Evolutionary conservation across 23 tunicate species (phyloP), one percentile per base, ranked within the genome.

Genomic region (Oikopleura vanhoeffeni): DNA sequence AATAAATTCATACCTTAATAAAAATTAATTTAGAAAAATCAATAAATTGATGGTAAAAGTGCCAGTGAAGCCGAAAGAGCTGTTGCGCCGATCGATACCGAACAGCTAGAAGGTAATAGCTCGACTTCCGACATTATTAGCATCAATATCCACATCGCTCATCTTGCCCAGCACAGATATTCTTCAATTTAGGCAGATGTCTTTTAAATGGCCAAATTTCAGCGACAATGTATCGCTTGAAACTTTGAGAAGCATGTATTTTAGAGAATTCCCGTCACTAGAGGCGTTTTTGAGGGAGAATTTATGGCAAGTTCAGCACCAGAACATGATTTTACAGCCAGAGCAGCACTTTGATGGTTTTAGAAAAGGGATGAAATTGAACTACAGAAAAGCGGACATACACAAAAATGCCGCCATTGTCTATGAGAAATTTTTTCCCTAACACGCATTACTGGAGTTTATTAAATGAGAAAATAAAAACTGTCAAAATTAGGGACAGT

Each of bases 101-200:
- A 71, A 71, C 79, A 71, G 35, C 35, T 71, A 38, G 79, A 71
- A 71, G 79, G 79, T 18, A n/a, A 71, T 71, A 2, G 38, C 79
- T 32, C 79, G 79, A 13, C 35, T 71, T 2, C 79, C 79, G 36
- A 71, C 32, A 18, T 32, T 71, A 32, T 18, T 71, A 2, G 79
- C n/a, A 71, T 2, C 27, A 71, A 71, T 71, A 71, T 38, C 79
- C 79, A 2, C 34, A 71, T 32, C 79, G n/a, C 79, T 2, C 27
- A 71, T 32, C 35, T 71, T 18, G 79, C 79, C 34, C 34, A 71
- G 35, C 79, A 71, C 4, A 13, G 79, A 18, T 18, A n/a, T n/a
- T 71, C 36, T 3, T 24, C 34, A 2, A 18, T 38, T 13, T 71
- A 18, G 79, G 36, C 34, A 32, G 32, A 18, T 2, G 27, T 30